Base-by-base conservation (phyloP, 1,140 invertebrate genomes). In the Drosophila novamexicana region DNA sequence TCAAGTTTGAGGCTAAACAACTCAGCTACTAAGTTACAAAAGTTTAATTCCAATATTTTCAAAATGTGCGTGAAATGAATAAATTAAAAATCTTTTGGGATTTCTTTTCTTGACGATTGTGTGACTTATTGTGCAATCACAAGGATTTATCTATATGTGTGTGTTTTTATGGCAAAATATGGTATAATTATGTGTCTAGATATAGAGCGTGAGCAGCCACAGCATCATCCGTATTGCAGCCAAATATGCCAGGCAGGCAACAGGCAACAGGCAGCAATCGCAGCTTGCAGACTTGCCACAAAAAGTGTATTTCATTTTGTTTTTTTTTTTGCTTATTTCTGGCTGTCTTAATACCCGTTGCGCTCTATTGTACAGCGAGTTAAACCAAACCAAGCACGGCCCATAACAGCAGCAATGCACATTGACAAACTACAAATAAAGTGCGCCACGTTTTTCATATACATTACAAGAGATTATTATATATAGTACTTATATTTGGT, bases 361-460 rank as follows among this genome's bases (percentile, higher is more conserved):
- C 44, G 34, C 52, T 57, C 40, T 45, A 42, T 18, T 6, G 29
- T 42, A 61, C 42, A 59, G 37, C 54, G 18, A 54, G 50, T 36
- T 18, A 44, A 34, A 53, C 66, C 56, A 61, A 69, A 69, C 67
- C 67, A 69, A 69, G 57, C 66, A 62, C 47, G 54, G 56, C 56
- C 47, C 49, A 61, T 52, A 68, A 59, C 56, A 69, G 66, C 66
- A 69, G 67, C 67, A 69, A 69, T 69, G 67, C 67, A 69, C 67
- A 62, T 62, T 50, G 58, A 69, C 39, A 62, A 50, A 64, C 81
- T 84, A 84, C 81, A 79, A 79, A 80, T 80, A 83, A 79, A 73
- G 76, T 81, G 81, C 81, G 79, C 61, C 71, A 64, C 53, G 16
- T 69, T 54, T 53, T 47, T 7, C 1, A 16, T 22, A 14, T 45